phyloP scores from a whole-genome alignment of 1,140 invertebrate species.

The Drosophila tsacasi region DNA sequence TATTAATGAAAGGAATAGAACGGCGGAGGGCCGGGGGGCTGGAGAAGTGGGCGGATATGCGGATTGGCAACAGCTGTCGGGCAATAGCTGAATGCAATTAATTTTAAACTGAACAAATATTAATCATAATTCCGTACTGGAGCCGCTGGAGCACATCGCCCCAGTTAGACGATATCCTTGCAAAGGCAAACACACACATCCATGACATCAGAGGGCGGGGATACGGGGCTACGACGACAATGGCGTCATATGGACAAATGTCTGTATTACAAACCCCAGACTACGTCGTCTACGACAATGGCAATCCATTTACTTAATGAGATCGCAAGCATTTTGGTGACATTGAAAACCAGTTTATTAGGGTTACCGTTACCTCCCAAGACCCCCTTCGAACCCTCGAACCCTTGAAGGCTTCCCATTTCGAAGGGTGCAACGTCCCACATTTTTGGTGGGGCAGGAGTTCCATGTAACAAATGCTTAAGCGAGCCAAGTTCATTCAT shows the following conservation, averaged over 20 bases:
- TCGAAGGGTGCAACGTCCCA: conserved; percentile 51
- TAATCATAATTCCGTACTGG: conserved; percentile 67
- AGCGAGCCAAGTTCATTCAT: conserved; percentile 76
- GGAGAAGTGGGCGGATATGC: not conserved
- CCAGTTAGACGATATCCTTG: conserved; percentile 43
- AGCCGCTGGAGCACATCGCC: conserved; percentile 37
- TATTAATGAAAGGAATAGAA: conserved; percentile 28
- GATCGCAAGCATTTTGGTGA: conserved; percentile 65
- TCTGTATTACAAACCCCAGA: conserved; percentile 66
- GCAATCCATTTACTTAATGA: conserved; percentile 80
- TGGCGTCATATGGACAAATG: conserved; percentile 74
- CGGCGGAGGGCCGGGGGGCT: not conserved
- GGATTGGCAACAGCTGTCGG: conserved; percentile 24
- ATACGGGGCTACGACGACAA: conserved; percentile 30
- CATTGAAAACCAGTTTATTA: conserved; percentile 67
- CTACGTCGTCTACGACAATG: conserved; percentile 39
- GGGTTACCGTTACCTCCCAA: too few relatives aligned
- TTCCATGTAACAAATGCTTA: conserved; percentile 47
- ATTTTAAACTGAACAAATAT: conserved; percentile 77
- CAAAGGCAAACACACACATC: conserved; percentile 8
- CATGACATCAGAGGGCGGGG: conserved; percentile 37
- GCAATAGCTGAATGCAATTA: conserved; percentile 63
- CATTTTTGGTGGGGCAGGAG: conserved; percentile 13
- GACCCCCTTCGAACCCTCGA: not conserved
- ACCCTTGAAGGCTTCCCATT: not conserved